A percentile compares a stretch with the other conserved stretches of the same genome.
Conservation (phyloP, 2,888 invertebrate genomes). For the Norana najaformis region DNA sequence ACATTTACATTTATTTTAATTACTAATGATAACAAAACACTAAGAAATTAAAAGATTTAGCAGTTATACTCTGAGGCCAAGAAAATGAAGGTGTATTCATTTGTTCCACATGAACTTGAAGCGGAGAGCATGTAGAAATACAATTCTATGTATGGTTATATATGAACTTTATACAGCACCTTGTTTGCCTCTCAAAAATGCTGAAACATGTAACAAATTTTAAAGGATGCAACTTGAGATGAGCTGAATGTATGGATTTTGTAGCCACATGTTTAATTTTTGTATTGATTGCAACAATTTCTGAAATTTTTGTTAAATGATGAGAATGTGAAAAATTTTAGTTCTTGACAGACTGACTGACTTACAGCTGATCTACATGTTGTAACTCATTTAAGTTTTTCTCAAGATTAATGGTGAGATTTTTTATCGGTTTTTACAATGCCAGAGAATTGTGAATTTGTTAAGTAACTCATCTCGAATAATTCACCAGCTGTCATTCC, state of each 20-base stretch:
- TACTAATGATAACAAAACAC: too few species aligned
- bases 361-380: background rate
- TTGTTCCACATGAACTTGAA: too few species aligned
- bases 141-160: too few species aligned
- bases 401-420: background rate
- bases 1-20: too few species aligned
- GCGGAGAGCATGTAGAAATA: too few species aligned
- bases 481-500: background rate
- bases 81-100: background rate
- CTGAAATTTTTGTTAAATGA: background rate
- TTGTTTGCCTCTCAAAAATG: too few species aligned
- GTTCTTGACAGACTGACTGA: background rate
- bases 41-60: too few species aligned
- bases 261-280: background rate
- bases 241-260: background rate
- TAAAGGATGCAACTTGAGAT: background rate
- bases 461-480: background rate
- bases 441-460: background rate
- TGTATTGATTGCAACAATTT: background rate
- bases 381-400: constrained; percentile 5
- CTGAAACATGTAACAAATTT: too few species aligned
- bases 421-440: background rate
- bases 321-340: background rate
- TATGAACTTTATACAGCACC: too few species aligned
- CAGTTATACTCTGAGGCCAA: background rate